Percentiles rank a stretch among this genome's conserved stretches.
These are phyloP conservation scores for Eptesicus fuscus DNA, from an alignment of 2,113 vertebrate species.

Conservation along the genomic window DNA sequence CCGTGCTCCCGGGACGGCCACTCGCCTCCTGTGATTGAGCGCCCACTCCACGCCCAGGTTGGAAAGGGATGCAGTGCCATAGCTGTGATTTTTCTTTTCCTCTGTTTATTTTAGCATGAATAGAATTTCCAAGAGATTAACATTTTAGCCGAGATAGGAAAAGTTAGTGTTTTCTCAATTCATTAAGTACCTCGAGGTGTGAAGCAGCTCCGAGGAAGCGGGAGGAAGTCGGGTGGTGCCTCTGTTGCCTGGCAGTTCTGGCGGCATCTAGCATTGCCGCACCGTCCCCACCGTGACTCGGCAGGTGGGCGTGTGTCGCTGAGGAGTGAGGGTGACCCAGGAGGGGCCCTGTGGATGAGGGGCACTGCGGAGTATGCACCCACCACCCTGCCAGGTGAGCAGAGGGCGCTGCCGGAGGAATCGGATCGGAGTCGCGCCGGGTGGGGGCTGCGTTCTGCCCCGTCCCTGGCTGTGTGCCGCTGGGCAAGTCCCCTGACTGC, in stretches of 20 bases:
- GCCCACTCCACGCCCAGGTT: too few relatives aligned
- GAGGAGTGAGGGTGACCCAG: neutral
- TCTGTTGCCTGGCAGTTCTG: neutral
- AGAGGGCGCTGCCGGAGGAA: neutral
- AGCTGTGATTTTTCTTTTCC: neutral
- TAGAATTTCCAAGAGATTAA: neutral
- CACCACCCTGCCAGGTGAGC: rapidly evolving
- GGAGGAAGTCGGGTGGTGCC: neutral
- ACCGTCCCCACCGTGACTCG: neutral
- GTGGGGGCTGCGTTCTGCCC: neutral
- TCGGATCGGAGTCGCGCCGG: rapidly evolving
- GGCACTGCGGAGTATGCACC: neutral
- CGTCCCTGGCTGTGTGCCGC: neutral
- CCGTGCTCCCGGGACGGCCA: neutral
- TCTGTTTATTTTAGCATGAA: neutral
- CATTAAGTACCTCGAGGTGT: neutral
- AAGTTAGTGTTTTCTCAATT: neutral
- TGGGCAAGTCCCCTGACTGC: neutral
- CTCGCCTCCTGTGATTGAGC: neutral
- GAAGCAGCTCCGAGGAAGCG: neutral
- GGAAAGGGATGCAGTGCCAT: neutral
- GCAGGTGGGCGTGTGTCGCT: neutral
- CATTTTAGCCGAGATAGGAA: neutral
- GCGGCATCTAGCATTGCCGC: neutral
- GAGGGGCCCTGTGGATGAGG: neutral